These are phyloP conservation scores for Microtus pennsylvanicus DNA, from an alignment of 2,113 vertebrate species.

Conservation along the genomic window DNA sequence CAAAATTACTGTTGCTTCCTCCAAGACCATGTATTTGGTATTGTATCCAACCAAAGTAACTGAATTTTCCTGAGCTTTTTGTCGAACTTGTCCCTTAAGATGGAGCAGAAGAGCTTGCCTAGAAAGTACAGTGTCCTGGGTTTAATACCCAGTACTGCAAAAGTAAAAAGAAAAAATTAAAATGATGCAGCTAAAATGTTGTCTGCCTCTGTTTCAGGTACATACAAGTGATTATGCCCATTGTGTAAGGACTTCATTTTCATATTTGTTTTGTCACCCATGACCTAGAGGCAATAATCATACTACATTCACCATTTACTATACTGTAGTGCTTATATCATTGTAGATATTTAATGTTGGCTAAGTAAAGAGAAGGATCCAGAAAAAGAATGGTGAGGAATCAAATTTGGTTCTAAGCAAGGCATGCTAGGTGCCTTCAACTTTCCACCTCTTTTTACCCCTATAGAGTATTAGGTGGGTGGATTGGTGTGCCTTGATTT, in stretches of 20 bases:
- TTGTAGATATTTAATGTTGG: conserved; percentile 21
- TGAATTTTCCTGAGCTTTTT: conserved; percentile 38
- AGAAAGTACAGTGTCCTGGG: neutral
- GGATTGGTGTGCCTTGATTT: conserved; percentile 35
- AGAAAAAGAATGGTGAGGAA: conserved; percentile 48
- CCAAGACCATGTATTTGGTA: neutral
- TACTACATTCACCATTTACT: neutral
- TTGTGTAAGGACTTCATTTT: neutral
- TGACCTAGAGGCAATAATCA: neutral
- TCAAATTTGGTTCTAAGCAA: conserved; percentile 40
- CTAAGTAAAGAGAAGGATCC: conserved; percentile 25
- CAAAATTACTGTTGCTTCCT: neutral
- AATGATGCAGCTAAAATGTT: conserved; percentile 28
- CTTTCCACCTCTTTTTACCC: neutral
- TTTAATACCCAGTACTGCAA: neutral
- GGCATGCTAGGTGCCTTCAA: neutral
- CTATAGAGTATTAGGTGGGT: neutral
- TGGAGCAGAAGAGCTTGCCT: neutral
- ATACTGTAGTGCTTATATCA: neutral
- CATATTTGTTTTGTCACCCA: neutral
- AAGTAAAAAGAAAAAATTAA: neutral
- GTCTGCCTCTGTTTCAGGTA: neutral
- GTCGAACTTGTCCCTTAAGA: conserved; percentile 5
- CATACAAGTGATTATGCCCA: conserved; percentile 2
- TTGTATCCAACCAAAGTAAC: neutral